phyloP scores from a whole-genome alignment of 2,797 vertebrate genomes.

The Lithobates pipiens region DNA sequence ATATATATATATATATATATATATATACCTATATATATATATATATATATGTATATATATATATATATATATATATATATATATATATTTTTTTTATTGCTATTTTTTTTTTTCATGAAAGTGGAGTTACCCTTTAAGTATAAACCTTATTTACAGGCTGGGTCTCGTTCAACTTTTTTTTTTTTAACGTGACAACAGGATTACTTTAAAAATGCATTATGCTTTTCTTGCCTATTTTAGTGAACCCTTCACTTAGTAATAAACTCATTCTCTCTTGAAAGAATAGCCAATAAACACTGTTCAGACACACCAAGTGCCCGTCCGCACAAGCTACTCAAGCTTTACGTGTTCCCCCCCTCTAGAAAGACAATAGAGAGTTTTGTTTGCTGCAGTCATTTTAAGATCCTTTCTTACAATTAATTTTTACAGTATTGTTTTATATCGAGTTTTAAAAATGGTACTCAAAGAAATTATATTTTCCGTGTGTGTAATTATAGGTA shows the following conservation, averaged over 20 bases:
- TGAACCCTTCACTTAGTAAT: neutral
- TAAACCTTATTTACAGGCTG: neutral
- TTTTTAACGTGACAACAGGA: neutral
- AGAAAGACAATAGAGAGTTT: neutral
- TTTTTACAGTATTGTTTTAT: conserved; percentile 48
- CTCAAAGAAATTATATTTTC: conserved; percentile 28
- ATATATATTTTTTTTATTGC: no score
- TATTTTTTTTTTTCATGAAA: no score
- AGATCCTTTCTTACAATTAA: neutral
- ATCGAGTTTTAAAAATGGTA: conserved; percentile 32
- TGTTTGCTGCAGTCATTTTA: neutral
- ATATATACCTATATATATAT: no score
- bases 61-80: no score
- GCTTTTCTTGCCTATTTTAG: neutral
- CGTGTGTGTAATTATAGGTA: conserved; percentile 41
- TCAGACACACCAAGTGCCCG: neutral
- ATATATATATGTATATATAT: no score
- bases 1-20: no score
- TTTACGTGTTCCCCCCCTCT: neutral
- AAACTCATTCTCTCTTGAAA: no score
- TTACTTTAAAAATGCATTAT: neutral
- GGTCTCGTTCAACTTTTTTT: neutral
- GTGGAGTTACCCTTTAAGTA: no score
- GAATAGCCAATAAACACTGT: neutral
- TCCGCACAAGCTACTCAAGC: neutral